phyloP scores from a whole-genome alignment of 2,797 vertebrate species.

The Taeniopygia guttata region DNA sequence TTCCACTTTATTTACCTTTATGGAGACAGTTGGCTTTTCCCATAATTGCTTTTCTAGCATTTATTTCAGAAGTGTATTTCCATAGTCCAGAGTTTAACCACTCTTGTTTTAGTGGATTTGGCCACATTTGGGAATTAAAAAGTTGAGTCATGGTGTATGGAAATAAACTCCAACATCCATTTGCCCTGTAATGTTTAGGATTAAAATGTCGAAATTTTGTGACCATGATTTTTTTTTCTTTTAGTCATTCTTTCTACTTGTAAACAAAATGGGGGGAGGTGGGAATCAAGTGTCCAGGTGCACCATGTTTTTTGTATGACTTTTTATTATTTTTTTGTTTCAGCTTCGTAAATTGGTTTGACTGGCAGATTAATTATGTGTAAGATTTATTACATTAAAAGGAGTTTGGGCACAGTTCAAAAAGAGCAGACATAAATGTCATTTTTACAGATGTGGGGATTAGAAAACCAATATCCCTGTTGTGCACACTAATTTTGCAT shows the following conservation, averaged over 20 bases:
- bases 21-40: conserved; percentile 80
- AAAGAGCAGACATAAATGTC: conserved; percentile 58
- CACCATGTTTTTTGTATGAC: conserved; percentile 78
- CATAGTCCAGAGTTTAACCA: conserved; percentile 77
- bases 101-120: conserved; percentile 76
- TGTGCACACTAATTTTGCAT: conserved; percentile 79
- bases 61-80: conserved; percentile 83
- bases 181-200: conserved; percentile 82
- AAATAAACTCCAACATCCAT: conserved; percentile 75
- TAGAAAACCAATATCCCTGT: conserved; percentile 60
- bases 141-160: conserved; percentile 74
- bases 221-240: conserved; percentile 77
- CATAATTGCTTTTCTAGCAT: conserved; percentile 84
- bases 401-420: conserved; percentile 65
- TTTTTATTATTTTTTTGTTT: conserved; percentile 73
- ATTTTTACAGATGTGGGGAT: conserved; percentile 69
- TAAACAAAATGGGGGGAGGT: conserved; percentile 43
- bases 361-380: conserved; percentile 72
- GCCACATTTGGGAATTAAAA: conserved; percentile 82
- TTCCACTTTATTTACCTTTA: conserved; percentile 82
- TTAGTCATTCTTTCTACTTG: conserved; percentile 73
- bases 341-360: conserved; percentile 73
- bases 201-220: conserved; percentile 80
- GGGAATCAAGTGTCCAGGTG: neutral
- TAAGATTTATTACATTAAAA: conserved; percentile 76